Percentiles rank a stretch among this genome's conserved stretches.
Conservation (phyloP, 2,113 vertebrate genomes). For the Boleophthalmus pectinirostris region DNA sequence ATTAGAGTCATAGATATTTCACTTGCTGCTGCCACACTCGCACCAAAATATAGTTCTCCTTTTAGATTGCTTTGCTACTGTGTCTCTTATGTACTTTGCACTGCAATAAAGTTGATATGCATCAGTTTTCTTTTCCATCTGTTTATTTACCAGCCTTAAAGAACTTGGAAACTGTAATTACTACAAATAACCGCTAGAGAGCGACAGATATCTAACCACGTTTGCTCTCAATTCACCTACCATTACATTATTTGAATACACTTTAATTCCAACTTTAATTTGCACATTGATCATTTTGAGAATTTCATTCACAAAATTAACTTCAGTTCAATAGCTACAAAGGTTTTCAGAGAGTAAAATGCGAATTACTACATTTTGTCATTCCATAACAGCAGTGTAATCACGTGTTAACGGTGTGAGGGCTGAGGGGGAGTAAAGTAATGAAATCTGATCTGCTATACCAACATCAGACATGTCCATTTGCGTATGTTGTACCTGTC, state of each 20-base stretch:
- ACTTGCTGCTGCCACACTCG: slow-evolving; percentile 17
- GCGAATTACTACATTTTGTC: no score
- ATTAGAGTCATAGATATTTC: slow-evolving; percentile 20
- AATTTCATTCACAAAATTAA: no score
- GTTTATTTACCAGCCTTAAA: slow-evolving; percentile 25
- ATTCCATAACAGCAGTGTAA: background rate
- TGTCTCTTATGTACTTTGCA: slow-evolving; percentile 31
- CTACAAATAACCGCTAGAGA: slow-evolving; percentile 56
- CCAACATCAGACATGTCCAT: background rate
- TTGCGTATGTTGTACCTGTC: background rate
- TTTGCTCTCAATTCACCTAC: background rate
- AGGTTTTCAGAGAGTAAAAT: background rate
- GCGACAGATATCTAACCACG: slow-evolving; percentile 21
- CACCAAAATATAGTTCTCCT: slow-evolving; percentile 27
- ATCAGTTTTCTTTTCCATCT: slow-evolving; percentile 33
- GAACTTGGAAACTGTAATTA: slow-evolving; percentile 5
- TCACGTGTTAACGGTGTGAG: no score
- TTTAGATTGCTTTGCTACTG: slow-evolving; percentile 24
- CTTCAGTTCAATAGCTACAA: no score
- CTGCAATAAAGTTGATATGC: slow-evolving; percentile 54
- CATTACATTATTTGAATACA: background rate
- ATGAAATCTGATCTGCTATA: background rate
- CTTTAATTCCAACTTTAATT: background rate
- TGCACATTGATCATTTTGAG: background rate
- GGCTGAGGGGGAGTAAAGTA: no score